Evolutionary conservation across 2,113 vertebrate species (phyloP).

Genomic region (Seriola rivoliana): DNA sequence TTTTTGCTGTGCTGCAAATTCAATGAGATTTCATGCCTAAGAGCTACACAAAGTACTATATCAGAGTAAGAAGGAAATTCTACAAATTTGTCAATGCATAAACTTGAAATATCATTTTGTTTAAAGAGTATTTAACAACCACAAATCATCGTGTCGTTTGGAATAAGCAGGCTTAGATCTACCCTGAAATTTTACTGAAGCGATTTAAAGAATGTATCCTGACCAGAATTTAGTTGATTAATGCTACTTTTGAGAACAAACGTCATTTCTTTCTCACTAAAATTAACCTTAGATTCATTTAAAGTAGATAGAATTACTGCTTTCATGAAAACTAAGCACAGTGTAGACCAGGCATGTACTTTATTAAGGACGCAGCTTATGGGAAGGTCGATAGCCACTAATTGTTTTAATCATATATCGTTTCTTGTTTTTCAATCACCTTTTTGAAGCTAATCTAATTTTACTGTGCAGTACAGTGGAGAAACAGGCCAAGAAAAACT

Average conservation of each 20-base stretch:
- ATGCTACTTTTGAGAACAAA: neutral
- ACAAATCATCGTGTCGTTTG: slow-evolving; percentile 6
- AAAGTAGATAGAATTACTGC: neutral
- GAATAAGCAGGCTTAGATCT: neutral
- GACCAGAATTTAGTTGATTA: neutral
- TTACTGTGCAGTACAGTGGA: neutral
- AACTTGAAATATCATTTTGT: neutral
- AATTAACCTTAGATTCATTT: neutral
- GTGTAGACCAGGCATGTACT: neutral
- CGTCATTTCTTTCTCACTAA: neutral
- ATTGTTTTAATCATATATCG: neutral
- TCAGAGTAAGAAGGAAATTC: slow-evolving; percentile 54
- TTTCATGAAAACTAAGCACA: neutral
- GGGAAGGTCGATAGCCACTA: neutral
- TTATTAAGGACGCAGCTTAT: neutral
- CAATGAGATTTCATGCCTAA: slow-evolving; percentile 33
- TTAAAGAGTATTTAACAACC: slow-evolving; percentile 33
- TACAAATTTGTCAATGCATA: slow-evolving; percentile 54
- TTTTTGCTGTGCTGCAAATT: slow-evolving; percentile 48
- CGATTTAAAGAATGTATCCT: slow-evolving; percentile 19
- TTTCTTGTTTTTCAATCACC: neutral
- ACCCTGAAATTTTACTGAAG: neutral
- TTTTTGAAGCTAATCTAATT: slow-evolving; percentile 15
- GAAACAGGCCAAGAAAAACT: slow-evolving; percentile 1
- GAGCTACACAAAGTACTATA: slow-evolving; percentile 37